Evolutionary conservation across 1,140 invertebrate species (phyloP), one percentile per base, ranked within the genome.

Genomic region (Danaus plexippus): DNA sequence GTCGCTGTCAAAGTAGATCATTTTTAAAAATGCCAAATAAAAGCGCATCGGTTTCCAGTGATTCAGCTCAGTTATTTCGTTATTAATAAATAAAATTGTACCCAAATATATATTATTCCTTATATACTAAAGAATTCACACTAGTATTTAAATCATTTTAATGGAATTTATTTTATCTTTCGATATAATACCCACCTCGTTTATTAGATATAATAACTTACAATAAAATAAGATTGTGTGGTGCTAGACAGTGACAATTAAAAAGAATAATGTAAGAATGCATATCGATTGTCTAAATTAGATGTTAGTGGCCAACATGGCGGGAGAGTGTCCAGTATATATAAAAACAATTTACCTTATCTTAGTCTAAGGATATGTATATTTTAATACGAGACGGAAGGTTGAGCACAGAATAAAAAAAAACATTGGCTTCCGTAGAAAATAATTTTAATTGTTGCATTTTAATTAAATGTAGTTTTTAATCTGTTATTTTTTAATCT

Each of bases 1-100:
- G 94, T 97, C 9, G 94, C 94, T 46, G 95, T 96, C 50, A 92
- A 95, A 86, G 94, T 96, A 48, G 95, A 96, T 87, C 95, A 96
- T 87, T 96, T 97, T 87, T 97, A 63, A 45, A 22, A 54, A 45
- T 62, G 48, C 50, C 41, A 58, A 47, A 58, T 52, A 43, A 47
- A 41, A 15, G 42, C n/a, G 42, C 9, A 22, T 7, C 22, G 22
- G 22, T 32, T 6, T 32, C 22, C 22, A 32, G 22, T 32, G 22
- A 32, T 32, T 7, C 22, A 32, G 22, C 22, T 32, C 22, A 32
- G 22, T 32, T 32, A 32, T 32, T 32, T 4, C 0, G 7, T 32
- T 32, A 32, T 32, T 32, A 32, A 32, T 32, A 32, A 32, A 32
- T 32, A 32, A 32, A 7, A 3, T 32, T 32, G 22, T 32, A 32